phyloP scores from a whole-genome alignment of 2,113 vertebrate genomes.

The Gallinago jamesoni region DNA sequence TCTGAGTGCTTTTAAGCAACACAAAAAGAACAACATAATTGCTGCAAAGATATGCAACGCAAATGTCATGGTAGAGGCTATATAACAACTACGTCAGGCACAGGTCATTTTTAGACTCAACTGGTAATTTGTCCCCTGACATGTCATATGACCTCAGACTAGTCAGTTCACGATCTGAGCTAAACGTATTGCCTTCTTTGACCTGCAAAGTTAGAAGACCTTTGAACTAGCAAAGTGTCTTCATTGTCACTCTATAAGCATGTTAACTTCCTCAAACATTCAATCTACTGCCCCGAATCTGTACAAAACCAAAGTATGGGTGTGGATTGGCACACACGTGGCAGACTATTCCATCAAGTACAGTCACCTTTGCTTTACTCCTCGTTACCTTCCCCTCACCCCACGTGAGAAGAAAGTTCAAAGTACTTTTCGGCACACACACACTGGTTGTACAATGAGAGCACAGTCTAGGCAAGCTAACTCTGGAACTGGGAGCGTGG shows the following conservation, averaged over 20 bases:
- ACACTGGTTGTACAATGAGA: not conserved
- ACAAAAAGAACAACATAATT: constrained; percentile 4
- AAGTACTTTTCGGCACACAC: not conserved
- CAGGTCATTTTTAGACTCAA: not conserved
- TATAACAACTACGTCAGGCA: not conserved
- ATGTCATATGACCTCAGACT: not conserved
- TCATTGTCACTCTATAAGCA: not conserved
- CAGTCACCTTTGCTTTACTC: not conserved
- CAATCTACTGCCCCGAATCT: not conserved
- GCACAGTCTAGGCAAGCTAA: not conserved
- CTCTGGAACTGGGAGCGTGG: not conserved
- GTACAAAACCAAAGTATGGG: not conserved
- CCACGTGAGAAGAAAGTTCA: not conserved
- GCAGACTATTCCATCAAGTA: not conserved
- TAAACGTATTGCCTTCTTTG: not conserved
- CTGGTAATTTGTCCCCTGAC: constrained; percentile 1
- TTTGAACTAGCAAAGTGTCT: not conserved
- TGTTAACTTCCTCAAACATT: not conserved
- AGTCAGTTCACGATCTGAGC: not conserved
- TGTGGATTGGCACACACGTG: fast-evolving
- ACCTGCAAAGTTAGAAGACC: not conserved
- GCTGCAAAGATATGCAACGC: constrained; percentile 6
- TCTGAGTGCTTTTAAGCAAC: not conserved
- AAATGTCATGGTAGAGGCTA: not conserved
- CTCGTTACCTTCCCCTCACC: not conserved